A percentile compares a stretch with the other conserved stretches of the same genome.
These are phyloP conservation scores for Myotis planiceps DNA, from an alignment of 2,797 vertebrate species.

Conservation along the genomic window DNA sequence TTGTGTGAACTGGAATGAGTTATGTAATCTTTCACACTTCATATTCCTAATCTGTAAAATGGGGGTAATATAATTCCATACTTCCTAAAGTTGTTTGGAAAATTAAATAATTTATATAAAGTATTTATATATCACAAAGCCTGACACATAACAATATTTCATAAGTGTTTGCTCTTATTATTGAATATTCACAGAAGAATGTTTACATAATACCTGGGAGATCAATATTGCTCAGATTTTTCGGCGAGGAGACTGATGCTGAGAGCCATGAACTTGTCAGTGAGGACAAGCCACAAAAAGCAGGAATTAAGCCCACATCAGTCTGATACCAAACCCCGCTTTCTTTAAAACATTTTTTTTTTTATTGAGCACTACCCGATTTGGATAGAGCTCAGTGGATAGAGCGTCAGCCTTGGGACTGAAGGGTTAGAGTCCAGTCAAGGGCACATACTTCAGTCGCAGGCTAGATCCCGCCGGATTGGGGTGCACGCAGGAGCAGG, in stretches of 20 bases:
- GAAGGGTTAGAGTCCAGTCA: too few relatives aligned
- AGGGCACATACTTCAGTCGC: too few relatives aligned
- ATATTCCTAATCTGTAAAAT: neutral
- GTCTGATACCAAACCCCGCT: neutral
- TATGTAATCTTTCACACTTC: neutral
- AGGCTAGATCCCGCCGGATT: too few relatives aligned
- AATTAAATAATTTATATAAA: neutral
- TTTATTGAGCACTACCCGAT: too few relatives aligned
- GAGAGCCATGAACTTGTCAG: neutral
- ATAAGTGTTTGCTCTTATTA: neutral
- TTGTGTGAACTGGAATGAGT: neutral
- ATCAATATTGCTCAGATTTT: neutral
- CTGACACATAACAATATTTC: neutral
- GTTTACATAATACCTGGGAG: neutral
- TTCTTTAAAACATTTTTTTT: too few relatives aligned
- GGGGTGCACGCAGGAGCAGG: too few relatives aligned
- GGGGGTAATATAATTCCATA: neutral
- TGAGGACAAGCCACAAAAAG: neutral
- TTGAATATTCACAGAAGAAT: neutral
- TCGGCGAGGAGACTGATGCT: neutral
- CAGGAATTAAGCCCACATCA: neutral
- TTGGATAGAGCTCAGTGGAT: too few relatives aligned
- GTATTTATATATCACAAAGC: neutral
- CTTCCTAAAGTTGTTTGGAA: neutral
- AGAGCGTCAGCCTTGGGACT: too few relatives aligned